Evolutionary conservation across 64 coral and sea anemone genomes (phyloP), one percentile per base, ranked within the genome.

Genomic region (Montipora sp.): DNA sequence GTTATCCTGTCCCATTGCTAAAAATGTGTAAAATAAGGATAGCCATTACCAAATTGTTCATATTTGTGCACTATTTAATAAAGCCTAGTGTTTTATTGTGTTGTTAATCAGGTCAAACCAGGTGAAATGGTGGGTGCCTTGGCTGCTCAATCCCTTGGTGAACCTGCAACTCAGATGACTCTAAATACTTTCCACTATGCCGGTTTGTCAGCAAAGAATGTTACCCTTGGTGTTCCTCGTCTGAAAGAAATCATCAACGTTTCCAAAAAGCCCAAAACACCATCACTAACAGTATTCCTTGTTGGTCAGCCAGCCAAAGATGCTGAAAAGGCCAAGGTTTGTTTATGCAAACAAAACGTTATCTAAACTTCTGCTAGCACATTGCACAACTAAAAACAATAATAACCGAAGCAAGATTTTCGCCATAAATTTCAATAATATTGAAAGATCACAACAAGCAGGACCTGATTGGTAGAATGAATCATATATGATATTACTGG

Each of bases 171-270:
- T 53, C 98, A 99, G 94, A 99, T 99, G 98, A 96, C 98, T 61
- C 73, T 99, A 53, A 99, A 99, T 79, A 99, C 98, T 20, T 99
- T 99, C 92, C 98, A 99, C 92, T 99, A 99, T 78, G 98, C 98
- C 77, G 98, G 98, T 94, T 94, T 99, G 51, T 99, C 98, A 24
- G 98, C 98, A 3, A 99, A 99, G 94, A 99, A 99, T 22, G 98
- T 99, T 5, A 99, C 98, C 0, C 79, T 99, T 15, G 98, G 98
- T 92, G 98, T 99, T 19, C 98, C 98, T 15, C 95, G 98, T 77
- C 80, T 99, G 19, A 99, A 99, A 47, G 98, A 99, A 80, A 99
- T 99, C 85, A 99, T 99, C 58, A 99, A 99, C 44, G 98, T 99
- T 11, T 99, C 98, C 7, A 99, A 99, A 70, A 96, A 89, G 50